phyloP scores from a whole-genome alignment of 2,888 invertebrate genomes.

The Dasypogon diadema region DNA sequence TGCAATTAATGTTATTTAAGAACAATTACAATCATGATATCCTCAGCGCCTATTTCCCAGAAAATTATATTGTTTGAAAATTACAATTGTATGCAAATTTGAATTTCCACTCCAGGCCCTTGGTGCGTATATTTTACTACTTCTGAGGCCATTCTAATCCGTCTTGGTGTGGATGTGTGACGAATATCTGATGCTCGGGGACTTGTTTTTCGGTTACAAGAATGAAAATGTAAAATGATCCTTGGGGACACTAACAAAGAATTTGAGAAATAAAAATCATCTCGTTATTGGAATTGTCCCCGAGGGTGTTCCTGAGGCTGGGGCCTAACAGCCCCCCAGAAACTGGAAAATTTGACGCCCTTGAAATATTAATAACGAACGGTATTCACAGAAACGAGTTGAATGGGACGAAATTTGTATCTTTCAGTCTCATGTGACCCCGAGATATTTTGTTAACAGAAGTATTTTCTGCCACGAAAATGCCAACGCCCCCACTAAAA shows the following conservation, averaged over 20 bases:
- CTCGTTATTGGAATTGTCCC: conserved; percentile 44
- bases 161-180: conserved; percentile 15
- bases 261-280: conserved; percentile 50
- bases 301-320: conserved; percentile 20
- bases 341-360: conserved; percentile 54
- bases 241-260: conserved; percentile 35
- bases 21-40: conserved; percentile 43
- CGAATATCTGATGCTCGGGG: conserved; percentile 16
- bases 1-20: conserved; percentile 47
- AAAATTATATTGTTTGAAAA: conserved; percentile 10
- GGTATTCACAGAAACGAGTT: conserved; percentile 48
- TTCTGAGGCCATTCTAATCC: conserved; percentile 9
- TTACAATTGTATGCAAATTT: conserved; percentile 45
- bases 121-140: background rate
- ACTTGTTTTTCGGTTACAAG: conserved; percentile 27
- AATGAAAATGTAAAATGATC: conserved; percentile 46
- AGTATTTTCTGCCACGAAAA: background rate
- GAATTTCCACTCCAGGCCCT: background rate
- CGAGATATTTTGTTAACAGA: too few species aligned
- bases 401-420: conserved; percentile 34
- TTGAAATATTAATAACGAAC: conserved; percentile 56
- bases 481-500: background rate
- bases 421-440: background rate
- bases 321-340: conserved; percentile 49
- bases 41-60: background rate